Percentiles rank a stretch among this genome's conserved stretches.
Evolutionary conservation across 2,888 invertebrate species (phyloP).

Genomic region (Pedicia rivosa): DNA sequence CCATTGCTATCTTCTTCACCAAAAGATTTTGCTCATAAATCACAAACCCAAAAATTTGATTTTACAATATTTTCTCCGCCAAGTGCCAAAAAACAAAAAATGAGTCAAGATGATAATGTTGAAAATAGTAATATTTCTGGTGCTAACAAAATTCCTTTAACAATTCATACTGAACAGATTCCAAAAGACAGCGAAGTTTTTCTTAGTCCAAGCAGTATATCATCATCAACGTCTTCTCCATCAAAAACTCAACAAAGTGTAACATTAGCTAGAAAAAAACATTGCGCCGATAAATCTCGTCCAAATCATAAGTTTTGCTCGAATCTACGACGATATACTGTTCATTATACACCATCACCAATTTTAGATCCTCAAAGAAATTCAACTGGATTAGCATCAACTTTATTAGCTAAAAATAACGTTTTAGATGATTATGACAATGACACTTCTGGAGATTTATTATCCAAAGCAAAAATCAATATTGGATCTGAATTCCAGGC

Average conservation of each 20-base stretch:
- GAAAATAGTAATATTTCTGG: conserved; percentile 6
- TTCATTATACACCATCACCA: conserved; percentile 81
- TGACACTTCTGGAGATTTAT: conserved; percentile 15
- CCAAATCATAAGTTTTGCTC: conserved; percentile 5
- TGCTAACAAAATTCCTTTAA: conserved; percentile 9
- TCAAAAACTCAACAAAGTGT: background rate
- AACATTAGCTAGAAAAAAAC: conserved; percentile 32
- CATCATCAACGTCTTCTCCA: conserved; percentile 11
- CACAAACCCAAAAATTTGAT: conserved; percentile 9
- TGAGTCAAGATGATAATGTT: conserved; percentile 13
- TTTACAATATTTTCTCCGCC: conserved; percentile 12
- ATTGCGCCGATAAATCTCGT: conserved; percentile 19
- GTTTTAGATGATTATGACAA: conserved; percentile 28
- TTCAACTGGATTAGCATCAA: conserved; percentile 61
- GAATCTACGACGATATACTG: conserved; percentile 25
- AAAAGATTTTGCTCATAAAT: conserved; percentile 45
- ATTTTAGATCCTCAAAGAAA: conserved; percentile 83
- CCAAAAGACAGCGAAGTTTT: conserved; percentile 49
- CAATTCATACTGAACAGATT: conserved; percentile 25
- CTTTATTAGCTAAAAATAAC: conserved; percentile 23
- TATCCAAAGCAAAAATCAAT: conserved; percentile 47
- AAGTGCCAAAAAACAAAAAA: conserved; percentile 13
- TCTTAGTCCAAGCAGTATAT: conserved; percentile 42
- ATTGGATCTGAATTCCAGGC: conserved; percentile 79
- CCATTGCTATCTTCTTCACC: conserved; percentile 71